Percentiles rank a stretch among this genome's conserved stretches.
Conservation (phyloP, 1,140 invertebrate genomes). For the Lepidostoma basale region DNA sequence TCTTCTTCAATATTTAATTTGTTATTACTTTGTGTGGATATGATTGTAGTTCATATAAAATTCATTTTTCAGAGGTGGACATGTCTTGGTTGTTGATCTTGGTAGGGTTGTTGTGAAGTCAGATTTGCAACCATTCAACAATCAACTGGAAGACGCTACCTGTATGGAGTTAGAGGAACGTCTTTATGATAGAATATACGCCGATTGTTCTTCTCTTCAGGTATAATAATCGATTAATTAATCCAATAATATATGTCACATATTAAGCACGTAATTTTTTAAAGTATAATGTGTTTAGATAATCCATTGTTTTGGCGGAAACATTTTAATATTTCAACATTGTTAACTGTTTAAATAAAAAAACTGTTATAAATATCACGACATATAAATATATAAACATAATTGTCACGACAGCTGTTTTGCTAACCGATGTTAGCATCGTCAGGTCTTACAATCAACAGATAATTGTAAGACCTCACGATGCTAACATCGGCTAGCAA, state of each 20-base stretch:
- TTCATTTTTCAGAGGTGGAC: slow-evolving; percentile 66
- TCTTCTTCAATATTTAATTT: background rate
- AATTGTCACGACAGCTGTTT: no score
- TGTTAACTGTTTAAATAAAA: no score
- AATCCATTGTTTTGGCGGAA: no score
- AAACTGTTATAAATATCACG: no score
- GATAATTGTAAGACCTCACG: no score
- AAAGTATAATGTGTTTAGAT: no score
- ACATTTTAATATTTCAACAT: no score
- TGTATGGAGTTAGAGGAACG: slow-evolving; percentile 83
- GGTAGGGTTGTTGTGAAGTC: slow-evolving; percentile 74
- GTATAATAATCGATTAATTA: slow-evolving; percentile 46
- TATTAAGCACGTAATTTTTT: no score
- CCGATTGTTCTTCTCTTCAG: slow-evolving; percentile 73
- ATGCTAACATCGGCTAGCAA: no score
- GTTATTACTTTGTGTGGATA: background rate
- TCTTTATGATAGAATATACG: slow-evolving; percentile 78
- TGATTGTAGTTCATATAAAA: slow-evolving; percentile 8
- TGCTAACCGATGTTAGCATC: no score
- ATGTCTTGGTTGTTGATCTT: slow-evolving; percentile 75
- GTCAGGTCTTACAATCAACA: no score
- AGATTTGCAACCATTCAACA: slow-evolving; percentile 73
- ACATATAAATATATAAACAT: background rate
- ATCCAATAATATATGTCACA: no score
- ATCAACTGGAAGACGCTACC: slow-evolving; percentile 76